A percentile compares a stretch with the other conserved stretches of the same genome.
phyloP scores from a whole-genome alignment of 2,797 vertebrate genomes.

The Clamator glandarius region DNA sequence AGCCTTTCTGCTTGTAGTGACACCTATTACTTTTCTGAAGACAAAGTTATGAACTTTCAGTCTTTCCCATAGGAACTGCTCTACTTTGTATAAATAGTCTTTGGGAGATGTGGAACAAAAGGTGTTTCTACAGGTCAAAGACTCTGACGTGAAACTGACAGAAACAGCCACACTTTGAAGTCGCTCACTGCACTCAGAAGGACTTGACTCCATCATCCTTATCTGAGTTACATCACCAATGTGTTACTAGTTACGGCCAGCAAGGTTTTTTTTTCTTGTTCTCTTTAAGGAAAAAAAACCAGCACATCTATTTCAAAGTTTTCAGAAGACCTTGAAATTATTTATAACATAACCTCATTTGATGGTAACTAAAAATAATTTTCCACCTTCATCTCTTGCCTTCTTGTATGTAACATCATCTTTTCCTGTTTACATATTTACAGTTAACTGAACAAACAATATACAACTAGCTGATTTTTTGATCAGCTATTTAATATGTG shows the following conservation, averaged over 20 bases:
- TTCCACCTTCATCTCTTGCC: not conserved
- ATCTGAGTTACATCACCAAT: not conserved
- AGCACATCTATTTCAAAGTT: not conserved
- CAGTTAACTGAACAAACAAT: not conserved
- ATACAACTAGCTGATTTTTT: not conserved
- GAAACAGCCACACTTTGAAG: not conserved
- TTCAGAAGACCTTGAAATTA: not conserved
- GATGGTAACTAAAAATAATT: not conserved
- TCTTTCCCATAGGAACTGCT: not conserved
- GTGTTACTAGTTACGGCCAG: not conserved
- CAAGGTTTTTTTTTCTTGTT: not conserved
- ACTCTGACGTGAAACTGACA: not conserved
- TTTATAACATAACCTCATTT: not conserved
- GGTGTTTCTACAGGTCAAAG: not conserved
- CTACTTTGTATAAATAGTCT: not conserved
- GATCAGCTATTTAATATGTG: not conserved
- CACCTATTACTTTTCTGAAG: not conserved
- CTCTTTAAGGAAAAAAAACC: not conserved
- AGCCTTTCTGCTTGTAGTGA: not conserved
- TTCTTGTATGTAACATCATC: not conserved
- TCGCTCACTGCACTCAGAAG: not conserved
- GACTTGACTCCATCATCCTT: not conserved
- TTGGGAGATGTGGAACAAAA: not conserved
- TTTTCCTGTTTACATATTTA: slow-evolving; percentile 5
- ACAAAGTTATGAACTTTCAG: not conserved